Evolutionary conservation across 2,888 invertebrate species (phyloP).

Genomic region (Drosophila neutralis): DNA sequence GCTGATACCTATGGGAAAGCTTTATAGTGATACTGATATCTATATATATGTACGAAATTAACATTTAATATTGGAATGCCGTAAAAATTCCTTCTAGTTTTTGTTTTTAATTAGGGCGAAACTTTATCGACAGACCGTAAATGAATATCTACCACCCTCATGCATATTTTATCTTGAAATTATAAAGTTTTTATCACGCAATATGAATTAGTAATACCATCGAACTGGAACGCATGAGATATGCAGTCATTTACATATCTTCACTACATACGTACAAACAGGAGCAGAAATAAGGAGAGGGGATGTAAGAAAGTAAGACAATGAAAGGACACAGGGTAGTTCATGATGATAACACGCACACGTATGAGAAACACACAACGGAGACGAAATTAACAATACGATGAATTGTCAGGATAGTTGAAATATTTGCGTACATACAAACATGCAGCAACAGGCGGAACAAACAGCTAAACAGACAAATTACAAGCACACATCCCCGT

Average conservation of each 20-base stretch:
- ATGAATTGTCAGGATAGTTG: conserved; percentile 12
- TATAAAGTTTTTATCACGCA: neutral
- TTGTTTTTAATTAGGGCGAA: neutral
- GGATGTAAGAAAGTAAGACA: conserved; percentile 11
- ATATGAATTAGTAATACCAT: neutral
- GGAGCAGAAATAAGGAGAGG: neutral
- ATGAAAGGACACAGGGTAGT: conserved; percentile 40
- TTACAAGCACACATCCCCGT: conserved; percentile 26
- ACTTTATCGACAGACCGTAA: neutral
- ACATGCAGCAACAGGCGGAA: conserved; percentile 18
- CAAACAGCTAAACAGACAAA: neutral
- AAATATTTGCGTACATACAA: neutral
- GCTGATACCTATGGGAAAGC: too few relatives aligned
- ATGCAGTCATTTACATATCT: neutral
- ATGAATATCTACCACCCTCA: neutral
- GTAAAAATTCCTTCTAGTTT: neutral
- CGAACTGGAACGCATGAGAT: neutral
- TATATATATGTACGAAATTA: too few relatives aligned
- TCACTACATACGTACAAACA: conserved; percentile 4
- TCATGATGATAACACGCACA: conserved; percentile 17
- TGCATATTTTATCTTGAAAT: neutral
- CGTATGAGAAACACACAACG: conserved; percentile 10
- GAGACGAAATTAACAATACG: conserved; percentile 8
- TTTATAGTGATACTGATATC: too few relatives aligned
- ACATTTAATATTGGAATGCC: neutral